These are phyloP conservation scores for Minunthozetes semirufus DNA, from an alignment of 2,888 invertebrate genomes.

Conservation along the genomic window DNA sequence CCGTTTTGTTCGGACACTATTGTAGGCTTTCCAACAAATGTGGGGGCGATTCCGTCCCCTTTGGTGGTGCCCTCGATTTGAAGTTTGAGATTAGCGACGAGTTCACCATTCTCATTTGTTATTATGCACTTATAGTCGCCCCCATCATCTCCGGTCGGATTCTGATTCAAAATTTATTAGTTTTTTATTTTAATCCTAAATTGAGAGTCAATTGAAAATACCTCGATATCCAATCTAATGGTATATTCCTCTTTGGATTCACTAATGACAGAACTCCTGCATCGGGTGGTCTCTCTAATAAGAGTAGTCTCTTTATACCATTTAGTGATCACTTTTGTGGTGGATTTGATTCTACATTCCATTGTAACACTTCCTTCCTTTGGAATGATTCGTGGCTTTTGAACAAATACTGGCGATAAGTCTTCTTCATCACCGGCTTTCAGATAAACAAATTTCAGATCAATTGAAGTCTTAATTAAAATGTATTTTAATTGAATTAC, in stretches of 20 bases:
- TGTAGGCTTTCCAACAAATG: constrained; percentile 95
- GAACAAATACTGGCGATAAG: constrained; percentile 89
- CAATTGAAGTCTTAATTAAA: too few species aligned
- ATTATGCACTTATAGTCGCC: constrained; percentile 53
- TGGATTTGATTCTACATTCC: constrained; percentile 84
- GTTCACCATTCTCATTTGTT: constrained; percentile 52
- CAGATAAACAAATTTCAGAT: not conserved
- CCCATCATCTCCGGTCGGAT: constrained; percentile 50
- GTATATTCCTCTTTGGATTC: constrained; percentile 42
- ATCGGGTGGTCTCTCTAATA: constrained; percentile 58
- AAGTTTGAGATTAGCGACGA: constrained; percentile 51
- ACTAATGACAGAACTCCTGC: constrained; percentile 39
- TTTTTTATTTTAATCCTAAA: not conserved
- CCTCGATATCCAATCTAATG: constrained; percentile 42
- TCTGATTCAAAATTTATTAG: constrained; percentile 32
- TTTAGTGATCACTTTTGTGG: constrained; percentile 85
- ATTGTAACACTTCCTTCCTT: constrained; percentile 95
- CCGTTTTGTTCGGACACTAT: constrained; percentile 98
- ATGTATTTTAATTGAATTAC: constrained; percentile 7
- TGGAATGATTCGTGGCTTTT: constrained; percentile 98
- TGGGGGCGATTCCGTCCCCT: constrained; percentile 65
- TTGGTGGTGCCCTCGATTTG: constrained; percentile 50
- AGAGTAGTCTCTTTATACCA: constrained; percentile 89
- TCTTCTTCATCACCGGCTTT: constrained; percentile 58
- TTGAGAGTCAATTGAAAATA: constrained; percentile 25